phyloP scores from a whole-genome alignment of 2,888 invertebrate species.

The Himalopsyche anomala region DNA sequence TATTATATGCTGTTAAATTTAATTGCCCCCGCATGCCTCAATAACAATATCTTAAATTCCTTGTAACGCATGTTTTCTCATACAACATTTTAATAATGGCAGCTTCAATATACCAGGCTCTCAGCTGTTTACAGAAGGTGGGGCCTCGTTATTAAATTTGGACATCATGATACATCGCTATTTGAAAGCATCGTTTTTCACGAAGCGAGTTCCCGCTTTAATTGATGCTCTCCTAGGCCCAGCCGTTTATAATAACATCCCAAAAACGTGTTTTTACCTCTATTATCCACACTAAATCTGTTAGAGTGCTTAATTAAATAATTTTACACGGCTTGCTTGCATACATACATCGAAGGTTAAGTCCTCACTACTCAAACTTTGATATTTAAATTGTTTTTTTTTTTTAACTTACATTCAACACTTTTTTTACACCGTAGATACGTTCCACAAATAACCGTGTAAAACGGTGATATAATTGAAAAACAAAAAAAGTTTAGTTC shows the following conservation, averaged over 20 bases:
- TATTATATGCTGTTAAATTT: neutral
- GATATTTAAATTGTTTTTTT: no score
- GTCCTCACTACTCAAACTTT: neutral
- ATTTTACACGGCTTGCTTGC: neutral
- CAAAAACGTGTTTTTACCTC: slow-evolving; percentile 19
- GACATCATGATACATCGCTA: slow-evolving; percentile 47
- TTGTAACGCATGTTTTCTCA: slow-evolving; percentile 39
- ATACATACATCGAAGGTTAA: neutral
- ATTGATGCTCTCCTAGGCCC: slow-evolving; percentile 21
- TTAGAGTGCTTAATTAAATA: slow-evolving; percentile 13
- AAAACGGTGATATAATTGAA: no score
- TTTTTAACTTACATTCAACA: no score
- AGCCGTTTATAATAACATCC: slow-evolving; percentile 20
- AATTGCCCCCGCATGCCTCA: neutral
- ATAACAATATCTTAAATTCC: slow-evolving; percentile 6
- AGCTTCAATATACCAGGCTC: slow-evolving; percentile 18
- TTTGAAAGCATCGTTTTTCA: slow-evolving; percentile 41
- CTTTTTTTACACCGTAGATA: no score
- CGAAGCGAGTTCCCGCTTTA: neutral
- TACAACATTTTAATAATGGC: slow-evolving; percentile 49
- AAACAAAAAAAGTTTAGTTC: no score
- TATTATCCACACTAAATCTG: neutral
- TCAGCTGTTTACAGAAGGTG: slow-evolving; percentile 44
- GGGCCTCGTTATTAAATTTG: slow-evolving; percentile 40
- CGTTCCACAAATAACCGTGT: no score